Base-by-base conservation (phyloP, 2,113 vertebrate genomes). In the Myiagra hebetior region DNA sequence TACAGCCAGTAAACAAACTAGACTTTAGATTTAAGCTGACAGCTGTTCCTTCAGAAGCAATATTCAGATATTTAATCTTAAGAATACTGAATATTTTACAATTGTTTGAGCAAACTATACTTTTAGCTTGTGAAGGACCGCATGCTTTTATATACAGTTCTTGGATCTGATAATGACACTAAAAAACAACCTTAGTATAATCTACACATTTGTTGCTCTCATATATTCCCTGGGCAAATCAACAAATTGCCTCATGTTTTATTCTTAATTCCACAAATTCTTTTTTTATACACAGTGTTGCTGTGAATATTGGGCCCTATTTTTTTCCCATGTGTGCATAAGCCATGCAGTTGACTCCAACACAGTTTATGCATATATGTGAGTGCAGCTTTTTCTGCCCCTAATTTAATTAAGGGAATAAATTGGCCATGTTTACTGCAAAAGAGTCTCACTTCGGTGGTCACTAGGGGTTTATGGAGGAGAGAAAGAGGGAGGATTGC, bases 21-120 rank as follows among this genome's bases (percentile, higher is more conserved):
- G 98, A 97, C 96, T 98, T 98, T 93, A 98, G 98, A 99, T 99
- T 98, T 98, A 98, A 98, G 97, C 92, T 98, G 98, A 99, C 98
- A 98, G 98, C 97, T 98, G 95, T 98, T 98, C 87, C 65, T 98
- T 98, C 98, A 98, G 97, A 98, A 98, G 97, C 98, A 98, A 98
- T 98, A 97, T 97, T 97, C 97, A 98, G 97, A 97, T 98, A 98
- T 97, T 98, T 97, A 97, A 98, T 98, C 97, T 97, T 95, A 96
- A 96, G 96, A 97, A 97, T 85, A 77, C 64, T 96, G 97, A 98
- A 97, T 98, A 98, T 97, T 98, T 97, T 97, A 95, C 94, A 85
- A 86, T 96, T 93, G 90, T 96, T 97, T 95, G 87, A 96, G 91
- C 73, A 97, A 97, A 97, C 91, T 94, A 33, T 84, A 93, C 87